Conservation (phyloP, 2,113 vertebrate species). For the Odocoileus hemionus region DNA sequence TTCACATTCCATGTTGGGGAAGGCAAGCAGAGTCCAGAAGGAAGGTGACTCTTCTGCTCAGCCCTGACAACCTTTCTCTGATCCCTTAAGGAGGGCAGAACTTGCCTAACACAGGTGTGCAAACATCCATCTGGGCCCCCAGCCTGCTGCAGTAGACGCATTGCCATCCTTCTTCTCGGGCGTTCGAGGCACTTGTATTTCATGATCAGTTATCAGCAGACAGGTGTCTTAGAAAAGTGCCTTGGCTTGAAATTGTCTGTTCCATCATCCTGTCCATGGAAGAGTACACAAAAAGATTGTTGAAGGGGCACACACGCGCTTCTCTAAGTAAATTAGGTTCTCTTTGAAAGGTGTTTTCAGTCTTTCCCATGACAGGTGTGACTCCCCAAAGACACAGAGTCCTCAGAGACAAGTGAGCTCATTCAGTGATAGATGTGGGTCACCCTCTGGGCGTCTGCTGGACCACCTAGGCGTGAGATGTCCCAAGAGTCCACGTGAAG, state of each 20-base stretch:
- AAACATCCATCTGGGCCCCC: conserved; percentile 11
- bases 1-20: not conserved
- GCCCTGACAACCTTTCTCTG: not conserved
- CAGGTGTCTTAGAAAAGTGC: conserved; percentile 66
- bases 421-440: not conserved
- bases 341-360: conserved; percentile 46
- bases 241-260: conserved; percentile 58
- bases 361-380: conserved; percentile 50
- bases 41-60: not conserved
- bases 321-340: conserved; percentile 66
- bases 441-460: not conserved
- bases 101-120: conserved; percentile 15
- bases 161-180: conserved; percentile 34
- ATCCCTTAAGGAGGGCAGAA: not conserved
- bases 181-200: conserved; percentile 52
- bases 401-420: conserved; percentile 46
- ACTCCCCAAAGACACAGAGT: conserved; percentile 37
- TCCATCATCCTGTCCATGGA: conserved; percentile 69
- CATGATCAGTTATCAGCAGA: conserved; percentile 66
- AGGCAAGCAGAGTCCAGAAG: not conserved
- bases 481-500: not conserved
- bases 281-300: conserved; percentile 56
- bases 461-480: not conserved
- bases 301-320: conserved; percentile 36
- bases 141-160: not conserved